phyloP scores from a whole-genome alignment of 2,113 vertebrate genomes.

The Tichodroma muraria region DNA sequence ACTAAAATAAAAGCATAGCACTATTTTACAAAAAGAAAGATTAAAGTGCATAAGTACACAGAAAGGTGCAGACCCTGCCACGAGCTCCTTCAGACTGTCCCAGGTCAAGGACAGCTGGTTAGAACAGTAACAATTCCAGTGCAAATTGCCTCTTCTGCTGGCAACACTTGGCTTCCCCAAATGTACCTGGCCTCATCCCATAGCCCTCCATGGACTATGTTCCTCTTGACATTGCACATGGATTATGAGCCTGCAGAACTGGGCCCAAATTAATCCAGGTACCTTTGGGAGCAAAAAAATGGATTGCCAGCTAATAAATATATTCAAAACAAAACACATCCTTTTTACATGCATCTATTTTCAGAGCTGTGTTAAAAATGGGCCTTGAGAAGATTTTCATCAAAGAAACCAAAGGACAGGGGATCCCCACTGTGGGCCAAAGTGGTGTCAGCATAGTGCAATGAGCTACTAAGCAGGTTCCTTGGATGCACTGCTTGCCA shows the following conservation, averaged over 20 bases:
- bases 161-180: neutral
- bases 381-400: neutral
- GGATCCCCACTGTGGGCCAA: neutral
- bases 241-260: neutral
- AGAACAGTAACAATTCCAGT: conserved; percentile 64
- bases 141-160: conserved; percentile 65
- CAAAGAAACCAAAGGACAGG: neutral
- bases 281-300: conserved; percentile 19
- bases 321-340: neutral
- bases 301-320: neutral
- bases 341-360: conserved; percentile 32
- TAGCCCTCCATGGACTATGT: neutral
- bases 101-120: neutral
- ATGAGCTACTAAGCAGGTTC: neutral
- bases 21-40: conserved; percentile 45
- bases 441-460: neutral
- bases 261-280: neutral
- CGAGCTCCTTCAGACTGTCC: neutral
- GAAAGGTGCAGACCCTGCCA: conserved; percentile 25
- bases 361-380: conserved; percentile 43
- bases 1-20: conserved; percentile 30
- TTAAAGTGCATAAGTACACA: conserved; percentile 77
- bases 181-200: neutral
- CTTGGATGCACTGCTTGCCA: conserved; percentile 4
- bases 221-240: neutral